Percentiles rank a stretch among this genome's conserved stretches.
Evolutionary conservation across 2,113 vertebrate species (phyloP).

Genomic region (Callithrix jacchus): DNA sequence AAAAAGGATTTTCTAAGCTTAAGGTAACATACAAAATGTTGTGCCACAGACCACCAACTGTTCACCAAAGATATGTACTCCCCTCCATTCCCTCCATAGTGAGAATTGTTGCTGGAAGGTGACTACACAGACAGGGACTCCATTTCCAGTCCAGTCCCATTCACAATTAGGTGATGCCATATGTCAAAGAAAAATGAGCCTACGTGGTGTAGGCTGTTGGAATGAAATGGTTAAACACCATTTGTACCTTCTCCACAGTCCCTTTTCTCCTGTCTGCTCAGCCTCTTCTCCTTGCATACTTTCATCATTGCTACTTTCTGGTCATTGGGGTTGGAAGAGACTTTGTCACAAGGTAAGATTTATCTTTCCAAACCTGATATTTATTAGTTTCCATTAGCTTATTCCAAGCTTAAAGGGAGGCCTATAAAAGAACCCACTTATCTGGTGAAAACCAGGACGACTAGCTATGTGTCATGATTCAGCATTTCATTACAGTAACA

Average conservation of each 20-base stretch:
- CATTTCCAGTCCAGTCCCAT: neutral
- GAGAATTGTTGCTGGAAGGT: neutral
- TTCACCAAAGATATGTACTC: neutral
- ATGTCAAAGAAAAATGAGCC: neutral
- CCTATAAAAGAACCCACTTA: neutral
- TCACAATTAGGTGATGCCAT: neutral
- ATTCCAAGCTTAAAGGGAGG: neutral
- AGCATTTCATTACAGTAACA: slow-evolving; percentile 28
- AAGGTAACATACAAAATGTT: neutral
- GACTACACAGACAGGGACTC: neutral
- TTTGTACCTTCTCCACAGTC: neutral
- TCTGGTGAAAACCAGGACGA: neutral
- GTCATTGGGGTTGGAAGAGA: neutral
- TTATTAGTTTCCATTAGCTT: neutral
- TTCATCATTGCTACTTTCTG: neutral
- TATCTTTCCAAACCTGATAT: neutral
- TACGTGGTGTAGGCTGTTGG: neutral
- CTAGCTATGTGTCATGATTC: neutral
- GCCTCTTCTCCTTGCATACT: neutral
- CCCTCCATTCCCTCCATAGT: neutral
- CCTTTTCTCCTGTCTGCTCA: neutral
- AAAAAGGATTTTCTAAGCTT: neutral
- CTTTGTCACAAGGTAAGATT: neutral
- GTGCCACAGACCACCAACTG: neutral
- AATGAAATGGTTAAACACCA: neutral